Base-by-base conservation (phyloP, 2,888 invertebrate genomes). In the Balanococcus diminutus region DNA sequence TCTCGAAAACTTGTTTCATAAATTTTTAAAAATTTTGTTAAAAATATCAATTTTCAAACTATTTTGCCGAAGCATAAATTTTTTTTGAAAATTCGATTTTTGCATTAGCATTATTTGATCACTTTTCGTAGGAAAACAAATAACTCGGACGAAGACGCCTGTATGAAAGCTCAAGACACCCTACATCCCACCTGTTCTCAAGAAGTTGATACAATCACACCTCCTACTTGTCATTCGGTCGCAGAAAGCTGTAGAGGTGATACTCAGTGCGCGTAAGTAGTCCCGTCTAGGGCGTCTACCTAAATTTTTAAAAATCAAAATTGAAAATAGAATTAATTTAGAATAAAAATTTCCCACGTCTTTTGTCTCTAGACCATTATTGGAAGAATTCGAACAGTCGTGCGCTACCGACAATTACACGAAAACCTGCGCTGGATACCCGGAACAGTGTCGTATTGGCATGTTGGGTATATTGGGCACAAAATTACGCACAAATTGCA, bases 371-470 rank as follows among this genome's bases (percentile, higher is more conserved):
- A 96, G 96, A 90, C 91, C 92, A 83, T 95, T 95, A 88, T 90
- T 97, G 88, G 96, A 97, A 90, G 93, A 94, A 90, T 97, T 96
- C 90, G 96, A 96, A 90, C 96, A 96, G 90, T 95, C 95, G 88
- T 97, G 97, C 90, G 96, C 96, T 0, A 96, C 96, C 83, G 96
- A 97, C 90, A 95, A 95, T 86, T 94, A 95, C 81, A 96, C 96
- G 39, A 95, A 95, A 89, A 95, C 96, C 88, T 97, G 97, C 89
- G 96, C 96, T 0, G 96, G 96, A 0, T 94, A 95, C 0, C 93
- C 95, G 0, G 92, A 94, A n/a, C 95, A 95, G 81, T 97, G 97
- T 90, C 92, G 96, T 81, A 92, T 93, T 84, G 96, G 97, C 3
- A 94, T 97, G 91, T 92, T 97, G 84, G 96, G 95, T 19, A 96